Evolutionary conservation across 2,113 vertebrate species (phyloP), one percentile per base, ranked within the genome.

Genomic region (Prunella himalayana): DNA sequence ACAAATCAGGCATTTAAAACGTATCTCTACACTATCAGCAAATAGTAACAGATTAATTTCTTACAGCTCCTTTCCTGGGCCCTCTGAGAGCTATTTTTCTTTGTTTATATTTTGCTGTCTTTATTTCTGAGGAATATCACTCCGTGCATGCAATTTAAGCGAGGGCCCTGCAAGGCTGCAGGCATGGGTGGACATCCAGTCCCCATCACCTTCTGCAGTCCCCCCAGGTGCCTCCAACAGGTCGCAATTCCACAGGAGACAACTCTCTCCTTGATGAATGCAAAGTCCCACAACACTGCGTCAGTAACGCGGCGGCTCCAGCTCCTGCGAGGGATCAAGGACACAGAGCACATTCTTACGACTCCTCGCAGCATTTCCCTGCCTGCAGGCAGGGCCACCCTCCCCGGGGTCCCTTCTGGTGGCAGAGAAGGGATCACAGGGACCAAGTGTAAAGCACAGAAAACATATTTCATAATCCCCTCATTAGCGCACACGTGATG

Each of bases 251-350:
- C 37, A 3, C 0, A 56, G 75, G 30, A 92, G 27, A 54, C 2
- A 28, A 8, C 25, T 54, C 49, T 45, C 10, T 37, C 54, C 39
- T 13, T 11, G 56, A 59, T 17, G 57, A 73, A 33, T 6, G 20
- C 27, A 0, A 61, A 63, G 49, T 56, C 54, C 64, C 0, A 0
- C 0, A 10, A 17, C 4, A 0, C 12, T 6, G 42, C 5, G 0
- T 33, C 59, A 35, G 53, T 17, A 41, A 19, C 0, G 0, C 0
- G 0, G 63, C 42, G 39, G 50, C 41, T 64, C 33, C 37, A 31
- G 49, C 77, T 64, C 87, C 44, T 1, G 1, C 15, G 13, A 41
- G 31, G 35, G 49, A 72, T 64, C 63, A 49, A 81, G 63, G 92
- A 64, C 47, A 50, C 57, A 2, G 24, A 1, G 18, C 10, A 7